These are phyloP conservation scores for Elgaria multicarinata DNA, from an alignment of 2,113 vertebrate genomes.

Conservation along the genomic window DNA sequence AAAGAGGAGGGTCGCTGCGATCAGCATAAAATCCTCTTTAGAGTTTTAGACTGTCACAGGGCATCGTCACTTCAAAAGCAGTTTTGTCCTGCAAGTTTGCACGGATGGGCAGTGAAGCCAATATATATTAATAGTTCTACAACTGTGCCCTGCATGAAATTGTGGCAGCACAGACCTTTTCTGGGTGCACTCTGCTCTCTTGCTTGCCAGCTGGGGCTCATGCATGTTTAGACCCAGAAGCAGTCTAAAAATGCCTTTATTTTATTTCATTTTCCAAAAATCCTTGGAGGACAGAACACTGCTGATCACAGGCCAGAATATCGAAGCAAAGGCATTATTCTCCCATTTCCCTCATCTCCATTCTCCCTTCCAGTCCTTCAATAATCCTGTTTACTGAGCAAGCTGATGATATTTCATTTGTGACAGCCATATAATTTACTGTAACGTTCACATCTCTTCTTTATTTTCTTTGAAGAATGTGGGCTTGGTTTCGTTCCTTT, in stretches of 20 bases:
- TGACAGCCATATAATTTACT: slow-evolving; percentile 41
- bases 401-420: slow-evolving; percentile 24
- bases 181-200: neutral
- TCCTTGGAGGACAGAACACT: slow-evolving; percentile 3
- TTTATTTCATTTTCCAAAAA: neutral
- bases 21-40: neutral
- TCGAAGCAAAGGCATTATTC: slow-evolving; percentile 33
- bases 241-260: neutral
- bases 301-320: slow-evolving; percentile 27
- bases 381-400: slow-evolving; percentile 25
- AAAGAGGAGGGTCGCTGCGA: neutral
- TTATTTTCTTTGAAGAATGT: slow-evolving; percentile 12
- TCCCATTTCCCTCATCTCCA: neutral
- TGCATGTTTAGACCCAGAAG: neutral
- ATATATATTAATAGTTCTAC: slow-evolving; percentile 11
- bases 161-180: neutral
- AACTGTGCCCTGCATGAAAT: neutral
- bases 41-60: neutral
- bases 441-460: slow-evolving; percentile 4
- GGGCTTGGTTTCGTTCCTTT: neutral
- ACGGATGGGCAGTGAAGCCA: neutral
- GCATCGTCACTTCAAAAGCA: neutral
- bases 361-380: neutral
- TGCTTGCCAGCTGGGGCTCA: neutral
- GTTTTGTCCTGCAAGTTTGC: slow-evolving; percentile 27